phyloP scores from a whole-genome alignment of 2,888 invertebrate species.

The Mantis religiosa region DNA sequence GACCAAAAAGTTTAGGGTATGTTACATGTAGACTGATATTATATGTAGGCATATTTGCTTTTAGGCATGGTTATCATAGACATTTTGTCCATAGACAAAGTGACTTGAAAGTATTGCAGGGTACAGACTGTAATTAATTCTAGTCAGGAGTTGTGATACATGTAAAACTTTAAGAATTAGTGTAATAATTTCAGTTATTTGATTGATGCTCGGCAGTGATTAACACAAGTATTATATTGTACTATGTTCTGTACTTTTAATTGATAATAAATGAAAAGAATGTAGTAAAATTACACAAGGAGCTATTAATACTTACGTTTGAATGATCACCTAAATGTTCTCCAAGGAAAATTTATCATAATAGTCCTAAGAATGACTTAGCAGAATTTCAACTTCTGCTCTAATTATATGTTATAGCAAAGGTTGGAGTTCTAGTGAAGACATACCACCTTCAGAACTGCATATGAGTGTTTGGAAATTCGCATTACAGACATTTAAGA shows the following conservation, averaged over 20 bases:
- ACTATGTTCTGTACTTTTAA: neutral
- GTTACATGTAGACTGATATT: neutral
- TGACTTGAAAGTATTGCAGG: neutral
- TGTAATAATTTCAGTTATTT: neutral
- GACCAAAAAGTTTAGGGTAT: neutral
- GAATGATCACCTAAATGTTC: neutral
- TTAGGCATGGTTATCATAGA: neutral
- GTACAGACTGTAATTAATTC: neutral
- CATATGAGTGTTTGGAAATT: too few relatives aligned
- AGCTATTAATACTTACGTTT: neutral
- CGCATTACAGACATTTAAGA: too few relatives aligned
- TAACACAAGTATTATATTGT: neutral
- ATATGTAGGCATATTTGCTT: neutral
- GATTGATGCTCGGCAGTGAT: neutral
- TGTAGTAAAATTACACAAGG: neutral
- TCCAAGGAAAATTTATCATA: neutral
- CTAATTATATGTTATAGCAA: too few relatives aligned
- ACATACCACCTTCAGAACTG: too few relatives aligned
- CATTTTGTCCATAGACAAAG: neutral
- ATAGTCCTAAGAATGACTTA: neutral
- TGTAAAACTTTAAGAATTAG: neutral
- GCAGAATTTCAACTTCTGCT: too few relatives aligned
- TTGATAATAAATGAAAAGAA: neutral
- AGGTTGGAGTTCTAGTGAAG: neutral
- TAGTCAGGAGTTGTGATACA: neutral